Base-by-base conservation (phyloP, 2,888 invertebrate genomes). In the Orchesella flavescens region DNA sequence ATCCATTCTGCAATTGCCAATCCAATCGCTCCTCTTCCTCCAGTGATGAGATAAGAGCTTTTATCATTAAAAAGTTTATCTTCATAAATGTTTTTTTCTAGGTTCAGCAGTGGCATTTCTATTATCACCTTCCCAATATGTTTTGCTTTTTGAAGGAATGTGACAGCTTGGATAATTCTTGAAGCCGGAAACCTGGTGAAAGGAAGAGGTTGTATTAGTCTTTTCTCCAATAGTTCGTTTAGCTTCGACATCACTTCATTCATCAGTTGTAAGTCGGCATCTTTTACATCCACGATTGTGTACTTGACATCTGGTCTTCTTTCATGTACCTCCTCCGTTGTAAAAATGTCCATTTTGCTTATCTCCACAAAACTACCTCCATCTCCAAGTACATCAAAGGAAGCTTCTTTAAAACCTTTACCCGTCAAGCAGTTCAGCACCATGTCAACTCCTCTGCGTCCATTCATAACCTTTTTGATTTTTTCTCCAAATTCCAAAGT, bases 81-180 rank as follows among this genome's bases (percentile, higher is more conserved):
- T 34, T 34, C 34, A 34, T 4, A 34, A 34, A 34, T n/a, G n/a
- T n/a, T n/a, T n/a, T 23, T 19, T 17, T 19, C 23, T 15, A 63
- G n/a, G n/a, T n/a, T n/a, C n/a, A n/a, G 12, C 10, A n/a, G 34
- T 75, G 84, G 84, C 63, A 84, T 72, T 10, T 21, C 63, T 13
- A 68, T 34, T 5, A 84, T 66, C 23, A 84, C 73, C 59, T 84
- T 84, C 1, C n/a, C n/a, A n/a, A n/a, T n/a, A n/a, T n/a, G n/a
- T n/a, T n/a, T n/a, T n/a, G n/a, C n/a, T n/a, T n/a, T n/a, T n/a
- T n/a, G n/a, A n/a, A n/a, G n/a, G n/a, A n/a, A n/a, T n/a, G n/a
- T n/a, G n/a, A n/a, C n/a, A n/a, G n/a, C n/a, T n/a, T n/a, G n/a
- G n/a, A n/a, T n/a, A n/a, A n/a, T n/a, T n/a, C n/a, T n/a, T n/a